phyloP scores from a whole-genome alignment of 2,113 vertebrate species.

The Pelodiscus sinensis region DNA sequence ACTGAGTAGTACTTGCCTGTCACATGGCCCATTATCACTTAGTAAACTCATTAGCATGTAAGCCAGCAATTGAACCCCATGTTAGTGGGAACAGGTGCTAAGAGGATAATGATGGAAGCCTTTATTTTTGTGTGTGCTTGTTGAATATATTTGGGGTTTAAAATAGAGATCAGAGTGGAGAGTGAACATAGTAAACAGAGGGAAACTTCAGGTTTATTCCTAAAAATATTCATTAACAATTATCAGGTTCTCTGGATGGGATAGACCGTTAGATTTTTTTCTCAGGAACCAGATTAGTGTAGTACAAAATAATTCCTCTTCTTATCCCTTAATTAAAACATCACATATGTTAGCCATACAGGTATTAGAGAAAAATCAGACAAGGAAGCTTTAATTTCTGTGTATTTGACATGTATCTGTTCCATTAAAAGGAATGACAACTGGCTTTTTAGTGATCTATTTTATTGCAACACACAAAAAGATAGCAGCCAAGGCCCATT shows the following conservation, averaged over 20 bases:
- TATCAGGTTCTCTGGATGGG: background rate
- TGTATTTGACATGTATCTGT: background rate
- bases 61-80: background rate
- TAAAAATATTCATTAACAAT: background rate
- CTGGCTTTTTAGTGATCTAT: background rate
- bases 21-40: background rate
- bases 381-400: background rate
- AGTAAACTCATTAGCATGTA: background rate
- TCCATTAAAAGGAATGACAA: accelerated
- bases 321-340: background rate
- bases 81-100: background rate
- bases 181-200: background rate
- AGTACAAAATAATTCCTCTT: background rate
- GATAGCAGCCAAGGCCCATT: background rate
- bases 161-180: background rate
- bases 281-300: background rate
- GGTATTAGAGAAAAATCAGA: background rate
- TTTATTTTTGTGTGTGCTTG: background rate
- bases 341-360: background rate
- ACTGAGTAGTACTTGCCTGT: background rate
- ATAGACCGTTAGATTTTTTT: background rate
- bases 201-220: background rate
- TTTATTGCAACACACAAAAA: background rate
- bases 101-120: background rate
- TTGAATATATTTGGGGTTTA: background rate